A percentile compares a stretch with the other conserved stretches of the same genome.
Conservation (phyloP, 2,888 invertebrate species). For the Anoplius nigerrimus region DNA sequence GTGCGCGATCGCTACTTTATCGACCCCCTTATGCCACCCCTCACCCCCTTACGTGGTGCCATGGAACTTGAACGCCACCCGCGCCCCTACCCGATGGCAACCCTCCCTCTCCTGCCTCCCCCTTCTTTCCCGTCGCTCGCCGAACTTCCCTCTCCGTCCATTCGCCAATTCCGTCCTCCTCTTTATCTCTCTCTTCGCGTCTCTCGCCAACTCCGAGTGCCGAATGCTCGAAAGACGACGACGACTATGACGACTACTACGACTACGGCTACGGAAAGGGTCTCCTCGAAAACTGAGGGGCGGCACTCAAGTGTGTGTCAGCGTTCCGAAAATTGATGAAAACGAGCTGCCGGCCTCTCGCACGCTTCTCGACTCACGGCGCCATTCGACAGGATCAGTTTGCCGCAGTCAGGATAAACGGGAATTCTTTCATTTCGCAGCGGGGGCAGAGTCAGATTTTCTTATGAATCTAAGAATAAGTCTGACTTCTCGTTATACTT, state of each 20-base stretch:
- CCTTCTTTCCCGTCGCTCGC: conserved; percentile 42
- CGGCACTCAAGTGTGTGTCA: conserved; percentile 53
- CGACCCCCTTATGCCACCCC: conserved; percentile 66
- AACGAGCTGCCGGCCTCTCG: conserved; percentile 52
- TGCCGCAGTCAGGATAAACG: neutral
- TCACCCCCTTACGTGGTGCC: conserved; percentile 14
- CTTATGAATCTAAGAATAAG: no score
- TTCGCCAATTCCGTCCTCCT: conserved; percentile 22
- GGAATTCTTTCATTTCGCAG: no score
- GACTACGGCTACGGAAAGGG: conserved; percentile 40
- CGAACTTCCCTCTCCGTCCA: conserved; percentile 40
- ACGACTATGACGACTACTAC: conserved; percentile 47
- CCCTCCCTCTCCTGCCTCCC: conserved; percentile 27
- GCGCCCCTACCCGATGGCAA: conserved; percentile 31
- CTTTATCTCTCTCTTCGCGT: conserved; percentile 22
- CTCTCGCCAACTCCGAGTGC: conserved; percentile 30
- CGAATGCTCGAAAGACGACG: conserved; percentile 42
- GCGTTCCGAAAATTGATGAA: conserved; percentile 66
- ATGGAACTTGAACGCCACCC: conserved; percentile 31
- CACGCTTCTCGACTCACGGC: conserved; percentile 6
- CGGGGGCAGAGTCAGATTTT: no score
- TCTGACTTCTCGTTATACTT: no score
- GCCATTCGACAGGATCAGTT: conserved; percentile 18
- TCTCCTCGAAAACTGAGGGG: conserved; percentile 36
- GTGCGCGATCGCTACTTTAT: conserved; percentile 75